phyloP scores from a whole-genome alignment of 2,888 invertebrate species.

The Trichogramma evanescens region DNA sequence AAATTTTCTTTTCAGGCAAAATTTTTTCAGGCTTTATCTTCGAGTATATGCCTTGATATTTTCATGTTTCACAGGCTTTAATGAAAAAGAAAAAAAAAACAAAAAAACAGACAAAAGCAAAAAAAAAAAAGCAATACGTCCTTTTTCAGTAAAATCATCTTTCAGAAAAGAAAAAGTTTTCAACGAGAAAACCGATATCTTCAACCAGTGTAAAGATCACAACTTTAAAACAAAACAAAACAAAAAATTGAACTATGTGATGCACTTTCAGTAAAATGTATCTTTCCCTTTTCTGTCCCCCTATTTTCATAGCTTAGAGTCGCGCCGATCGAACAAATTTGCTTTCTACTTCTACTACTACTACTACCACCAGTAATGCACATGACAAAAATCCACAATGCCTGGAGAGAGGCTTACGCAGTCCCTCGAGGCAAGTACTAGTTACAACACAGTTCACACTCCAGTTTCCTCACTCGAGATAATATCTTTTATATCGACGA shows the following conservation, averaged over 20 bases:
- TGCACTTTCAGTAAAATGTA: conserved; percentile 28
- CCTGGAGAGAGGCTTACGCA: conserved; percentile 47
- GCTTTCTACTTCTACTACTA: conserved; percentile 47
- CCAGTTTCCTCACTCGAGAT: conserved; percentile 27
- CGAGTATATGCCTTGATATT: conserved; percentile 27
- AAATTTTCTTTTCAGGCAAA: conserved; percentile 43
- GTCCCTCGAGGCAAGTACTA: conserved; percentile 48
- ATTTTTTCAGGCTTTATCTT: conserved; percentile 44
- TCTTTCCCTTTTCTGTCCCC: conserved; percentile 48
- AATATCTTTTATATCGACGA: neutral
- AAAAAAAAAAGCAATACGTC: conserved; percentile 22
- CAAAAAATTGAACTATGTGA: conserved; percentile 20
- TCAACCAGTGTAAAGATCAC: conserved; percentile 10
- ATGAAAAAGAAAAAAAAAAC: conserved; percentile 29
- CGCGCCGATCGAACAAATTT: conserved; percentile 48
- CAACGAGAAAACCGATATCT: conserved; percentile 11
- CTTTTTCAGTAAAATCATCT: conserved; percentile 19
- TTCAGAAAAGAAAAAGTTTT: conserved; percentile 12
- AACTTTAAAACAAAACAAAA: conserved; percentile 25
- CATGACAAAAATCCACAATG: conserved; percentile 48
- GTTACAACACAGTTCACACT: conserved; percentile 36
- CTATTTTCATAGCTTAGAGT: conserved; percentile 48
- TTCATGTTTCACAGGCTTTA: conserved; percentile 38
- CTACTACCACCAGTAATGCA: conserved; percentile 43
- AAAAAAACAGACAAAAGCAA: conserved; percentile 25